Percentiles rank a stretch among this genome's conserved stretches.
phyloP scores from a whole-genome alignment of 2,888 invertebrate species.

The Harpagoxenus sublaevis region DNA sequence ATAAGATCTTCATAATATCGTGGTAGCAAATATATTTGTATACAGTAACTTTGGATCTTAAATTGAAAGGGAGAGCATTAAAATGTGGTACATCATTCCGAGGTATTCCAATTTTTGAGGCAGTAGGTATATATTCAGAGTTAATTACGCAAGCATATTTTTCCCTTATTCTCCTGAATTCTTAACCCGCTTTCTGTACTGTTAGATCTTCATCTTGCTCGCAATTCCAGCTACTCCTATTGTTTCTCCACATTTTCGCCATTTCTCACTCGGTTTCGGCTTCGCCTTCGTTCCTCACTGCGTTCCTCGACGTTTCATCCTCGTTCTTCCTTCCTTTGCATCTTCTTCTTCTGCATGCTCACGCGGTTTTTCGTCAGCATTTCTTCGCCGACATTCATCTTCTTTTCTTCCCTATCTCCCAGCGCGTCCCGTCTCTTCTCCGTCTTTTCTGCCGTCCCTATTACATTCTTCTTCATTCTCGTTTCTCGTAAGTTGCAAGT shows the following conservation, averaged over 20 bases:
- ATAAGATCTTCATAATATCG: neutral
- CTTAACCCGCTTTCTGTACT: conserved; percentile 27
- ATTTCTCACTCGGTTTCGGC: conserved; percentile 13
- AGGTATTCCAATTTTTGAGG: conserved; percentile 10
- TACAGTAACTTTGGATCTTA: neutral
- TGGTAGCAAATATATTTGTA: neutral
- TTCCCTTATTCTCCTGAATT: conserved; percentile 19
- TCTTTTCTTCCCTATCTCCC: conserved; percentile 36
- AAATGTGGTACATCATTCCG: neutral
- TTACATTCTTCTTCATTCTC: conserved; percentile 44
- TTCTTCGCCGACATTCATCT: conserved; percentile 51
- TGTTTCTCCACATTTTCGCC: conserved; percentile 26
- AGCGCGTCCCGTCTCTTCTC: conserved; percentile 6
- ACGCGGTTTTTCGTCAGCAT: conserved; percentile 43
- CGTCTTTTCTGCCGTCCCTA: conserved; percentile 32
- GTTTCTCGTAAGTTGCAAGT: conserved; percentile 28
- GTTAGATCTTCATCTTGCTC: conserved; percentile 32
- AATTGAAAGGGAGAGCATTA: neutral
- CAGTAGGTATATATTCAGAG: conserved; percentile 2
- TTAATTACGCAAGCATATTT: conserved; percentile 24
- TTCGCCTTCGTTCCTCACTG: conserved; percentile 18
- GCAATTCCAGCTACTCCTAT: conserved; percentile 13
- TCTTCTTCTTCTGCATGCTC: conserved; percentile 30
- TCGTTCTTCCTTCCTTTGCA: conserved; percentile 29
- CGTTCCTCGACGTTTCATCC: neutral